Evolutionary conservation across 2,888 invertebrate genomes (phyloP).

Genomic region (Plebejus anna): DNA sequence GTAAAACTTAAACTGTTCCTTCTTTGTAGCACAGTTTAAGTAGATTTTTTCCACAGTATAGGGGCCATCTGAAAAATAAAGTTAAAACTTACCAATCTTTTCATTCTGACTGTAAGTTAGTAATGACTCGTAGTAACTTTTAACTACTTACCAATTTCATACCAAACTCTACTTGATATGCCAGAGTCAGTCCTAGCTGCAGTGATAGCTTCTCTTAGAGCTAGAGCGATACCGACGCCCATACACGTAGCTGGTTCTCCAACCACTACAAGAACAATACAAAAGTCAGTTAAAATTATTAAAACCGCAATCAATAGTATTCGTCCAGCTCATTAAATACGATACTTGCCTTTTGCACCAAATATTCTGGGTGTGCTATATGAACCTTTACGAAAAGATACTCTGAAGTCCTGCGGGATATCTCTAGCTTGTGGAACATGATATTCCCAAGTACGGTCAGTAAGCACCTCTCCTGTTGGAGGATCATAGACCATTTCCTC

Average conservation of each 20-base stretch:
- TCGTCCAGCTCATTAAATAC: background rate
- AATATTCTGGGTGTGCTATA: constrained; percentile 78
- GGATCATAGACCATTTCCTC: constrained; percentile 81
- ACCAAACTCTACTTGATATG: constrained; percentile 75
- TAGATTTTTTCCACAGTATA: constrained; percentile 62
- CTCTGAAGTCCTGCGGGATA: constrained; percentile 82
- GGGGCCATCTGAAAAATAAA: constrained; percentile 66
- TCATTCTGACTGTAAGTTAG: background rate
- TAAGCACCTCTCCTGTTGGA: constrained; percentile 78
- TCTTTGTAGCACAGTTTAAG: constrained; percentile 39
- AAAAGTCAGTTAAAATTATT: background rate
- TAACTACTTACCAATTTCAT: constrained; percentile 74
- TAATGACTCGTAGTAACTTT: background rate
- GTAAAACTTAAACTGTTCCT: constrained; percentile 41
- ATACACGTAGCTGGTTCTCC: constrained; percentile 75
- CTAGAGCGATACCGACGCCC: constrained; percentile 73
- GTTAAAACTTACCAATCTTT: background rate
- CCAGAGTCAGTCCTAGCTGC: constrained; percentile 82
- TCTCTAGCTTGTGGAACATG: constrained; percentile 82
- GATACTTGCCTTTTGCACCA: constrained; percentile 68
- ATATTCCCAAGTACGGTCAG: constrained; percentile 85
- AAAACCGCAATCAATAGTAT: background rate
- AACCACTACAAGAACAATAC: constrained; percentile 56
- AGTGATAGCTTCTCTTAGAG: constrained; percentile 82
- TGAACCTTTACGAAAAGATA: constrained; percentile 78